phyloP scores from a whole-genome alignment of 2,113 vertebrate genomes.

The Semicossyphus pulcher region DNA sequence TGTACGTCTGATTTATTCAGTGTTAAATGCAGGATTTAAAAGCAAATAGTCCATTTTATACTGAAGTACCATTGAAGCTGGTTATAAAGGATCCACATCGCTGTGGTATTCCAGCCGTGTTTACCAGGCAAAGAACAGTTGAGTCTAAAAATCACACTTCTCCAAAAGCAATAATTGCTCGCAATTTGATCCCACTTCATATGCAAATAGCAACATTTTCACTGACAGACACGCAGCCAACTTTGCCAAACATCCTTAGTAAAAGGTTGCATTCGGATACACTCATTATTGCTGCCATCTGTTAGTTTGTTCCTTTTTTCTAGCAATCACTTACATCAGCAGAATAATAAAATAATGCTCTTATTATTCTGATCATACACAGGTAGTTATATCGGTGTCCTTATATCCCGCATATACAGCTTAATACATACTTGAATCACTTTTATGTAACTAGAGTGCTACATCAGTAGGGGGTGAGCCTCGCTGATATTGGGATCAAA shows the following conservation, averaged over 20 bases:
- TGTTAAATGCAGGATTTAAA: constrained; percentile 1
- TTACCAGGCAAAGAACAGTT: background rate
- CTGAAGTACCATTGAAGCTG: background rate
- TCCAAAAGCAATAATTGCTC: background rate
- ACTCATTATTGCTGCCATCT: background rate
- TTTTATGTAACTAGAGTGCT: constrained; percentile 5
- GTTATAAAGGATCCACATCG: background rate
- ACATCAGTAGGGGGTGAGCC: background rate
- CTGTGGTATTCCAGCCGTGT: background rate
- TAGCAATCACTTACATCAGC: background rate
- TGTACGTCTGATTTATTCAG: background rate
- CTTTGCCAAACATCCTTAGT: background rate
- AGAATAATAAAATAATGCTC: background rate
- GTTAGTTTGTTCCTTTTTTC: background rate
- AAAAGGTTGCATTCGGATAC: background rate
- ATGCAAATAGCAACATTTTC: background rate
- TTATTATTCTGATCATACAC: background rate
- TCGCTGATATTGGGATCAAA: constrained; percentile 42
- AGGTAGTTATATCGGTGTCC: background rate
- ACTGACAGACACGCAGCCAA: background rate
- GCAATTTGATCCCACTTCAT: constrained; percentile 2
- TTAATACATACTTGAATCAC: background rate
- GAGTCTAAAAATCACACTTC: background rate
- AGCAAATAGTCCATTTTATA: constrained; percentile 1
- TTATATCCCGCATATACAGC: background rate